Conservation (phyloP, 2,888 invertebrate species). For the Ochropleura plecta region DNA sequence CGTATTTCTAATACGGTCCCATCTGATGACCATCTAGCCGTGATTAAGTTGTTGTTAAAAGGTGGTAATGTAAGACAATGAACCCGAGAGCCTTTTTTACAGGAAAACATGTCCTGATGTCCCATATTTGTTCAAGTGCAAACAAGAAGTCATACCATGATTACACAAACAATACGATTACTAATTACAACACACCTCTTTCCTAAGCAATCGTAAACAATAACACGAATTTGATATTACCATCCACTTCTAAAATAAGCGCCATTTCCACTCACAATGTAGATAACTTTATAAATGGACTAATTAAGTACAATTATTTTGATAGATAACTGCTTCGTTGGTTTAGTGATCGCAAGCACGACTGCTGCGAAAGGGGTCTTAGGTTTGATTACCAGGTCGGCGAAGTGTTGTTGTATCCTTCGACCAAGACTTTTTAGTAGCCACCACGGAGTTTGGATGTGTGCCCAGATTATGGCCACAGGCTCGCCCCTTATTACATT, state of each 20-base stretch:
- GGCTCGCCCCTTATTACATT: too few relatives aligned
- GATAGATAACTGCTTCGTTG: slow-evolving; percentile 27
- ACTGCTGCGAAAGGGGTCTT: too few relatives aligned
- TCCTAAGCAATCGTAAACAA: slow-evolving; percentile 42
- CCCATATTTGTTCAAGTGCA: not conserved
- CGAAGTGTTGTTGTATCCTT: too few relatives aligned
- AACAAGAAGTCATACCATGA: not conserved
- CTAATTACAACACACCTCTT: slow-evolving; percentile 52
- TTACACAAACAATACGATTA: slow-evolving; percentile 2
- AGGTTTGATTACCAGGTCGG: too few relatives aligned
- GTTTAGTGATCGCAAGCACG: too few relatives aligned
- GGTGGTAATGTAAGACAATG: not conserved
- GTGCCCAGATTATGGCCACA: too few relatives aligned
- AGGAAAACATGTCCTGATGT: not conserved
- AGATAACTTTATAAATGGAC: slow-evolving; percentile 26
- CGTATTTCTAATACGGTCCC: too few relatives aligned
- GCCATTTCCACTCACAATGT: slow-evolving; percentile 29
- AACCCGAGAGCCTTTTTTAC: not conserved
- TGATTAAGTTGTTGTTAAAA: too few relatives aligned
- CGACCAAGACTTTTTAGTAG: too few relatives aligned
- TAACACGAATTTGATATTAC: slow-evolving; percentile 40
- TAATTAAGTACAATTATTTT: slow-evolving; percentile 43
- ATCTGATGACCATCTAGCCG: too few relatives aligned
- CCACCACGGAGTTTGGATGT: too few relatives aligned
- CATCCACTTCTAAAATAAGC: slow-evolving; percentile 49